Evolutionary conservation across 2,888 invertebrate species (phyloP).

Genomic region (Mythimna albipuncta): DNA sequence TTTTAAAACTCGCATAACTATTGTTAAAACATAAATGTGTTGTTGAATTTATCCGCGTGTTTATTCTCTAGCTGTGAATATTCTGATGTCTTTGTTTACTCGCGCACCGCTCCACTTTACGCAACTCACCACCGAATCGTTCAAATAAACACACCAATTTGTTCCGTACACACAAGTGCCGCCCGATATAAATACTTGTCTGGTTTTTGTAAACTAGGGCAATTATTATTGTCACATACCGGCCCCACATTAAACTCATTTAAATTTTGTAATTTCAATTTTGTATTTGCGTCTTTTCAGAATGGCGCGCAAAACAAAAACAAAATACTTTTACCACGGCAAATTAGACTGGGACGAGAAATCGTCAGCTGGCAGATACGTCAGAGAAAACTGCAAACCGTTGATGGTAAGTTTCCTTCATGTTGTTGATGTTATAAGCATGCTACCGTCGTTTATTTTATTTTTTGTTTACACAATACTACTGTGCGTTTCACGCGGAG

Average conservation of each 20-base stretch:
- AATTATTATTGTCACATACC: slow-evolving; percentile 38
- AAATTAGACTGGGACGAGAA: slow-evolving; percentile 99
- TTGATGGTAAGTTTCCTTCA: slow-evolving; percentile 93
- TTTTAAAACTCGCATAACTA: background rate
- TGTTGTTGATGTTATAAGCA: background rate
- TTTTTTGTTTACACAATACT: too few species aligned
- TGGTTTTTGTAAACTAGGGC: slow-evolving; percentile 43
- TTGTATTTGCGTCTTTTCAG: slow-evolving; percentile 83
- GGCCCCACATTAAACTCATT: slow-evolving; percentile 15
- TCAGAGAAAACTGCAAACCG: slow-evolving; percentile 99
- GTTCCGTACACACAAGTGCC: slow-evolving; percentile 33
- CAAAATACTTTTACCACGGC: slow-evolving; percentile 99
- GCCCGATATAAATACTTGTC: slow-evolving; percentile 46
- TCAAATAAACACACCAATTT: slow-evolving; percentile 52
- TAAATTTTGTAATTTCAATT: slow-evolving; percentile 12
- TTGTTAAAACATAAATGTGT: slow-evolving; percentile 15
- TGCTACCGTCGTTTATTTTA: background rate
- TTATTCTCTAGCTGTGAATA: slow-evolving; percentile 20
- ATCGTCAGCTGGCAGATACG: slow-evolving; percentile 98
- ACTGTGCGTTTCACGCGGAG: too few species aligned
- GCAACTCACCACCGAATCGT: slow-evolving; percentile 9
- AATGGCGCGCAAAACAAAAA: slow-evolving; percentile 97
- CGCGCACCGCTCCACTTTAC: slow-evolving; percentile 32
- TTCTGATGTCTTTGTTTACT: slow-evolving; percentile 41
- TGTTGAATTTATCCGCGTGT: background rate